Evolutionary conservation across 2,797 vertebrate genomes (phyloP).

Genomic region (Urocyon cinereoargenteus): DNA sequence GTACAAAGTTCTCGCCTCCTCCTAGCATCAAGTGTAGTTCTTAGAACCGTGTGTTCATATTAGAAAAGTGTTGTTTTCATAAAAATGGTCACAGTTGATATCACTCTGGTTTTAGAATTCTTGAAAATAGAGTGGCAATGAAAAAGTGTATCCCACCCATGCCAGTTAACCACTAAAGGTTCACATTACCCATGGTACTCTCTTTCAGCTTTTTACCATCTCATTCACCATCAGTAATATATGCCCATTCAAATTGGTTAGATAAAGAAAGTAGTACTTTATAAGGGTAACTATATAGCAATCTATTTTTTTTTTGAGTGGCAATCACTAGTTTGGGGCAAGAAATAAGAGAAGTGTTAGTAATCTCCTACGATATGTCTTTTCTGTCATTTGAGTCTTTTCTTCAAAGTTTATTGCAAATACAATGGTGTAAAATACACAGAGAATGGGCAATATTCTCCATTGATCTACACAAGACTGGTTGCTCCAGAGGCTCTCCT

Average conservation of each 20-base stretch:
- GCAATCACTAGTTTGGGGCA: background rate
- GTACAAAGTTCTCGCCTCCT: background rate
- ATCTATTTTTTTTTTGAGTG: background rate
- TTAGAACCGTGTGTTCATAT: conserved; percentile 34
- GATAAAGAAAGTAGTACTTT: conserved; percentile 31
- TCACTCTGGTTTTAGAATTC: conserved; percentile 44
- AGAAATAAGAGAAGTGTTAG: conserved; percentile 42
- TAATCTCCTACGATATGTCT: background rate
- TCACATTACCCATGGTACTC: background rate
- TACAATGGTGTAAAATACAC: background rate
- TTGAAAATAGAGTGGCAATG: conserved; percentile 46
- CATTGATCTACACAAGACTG: conserved; percentile 72
- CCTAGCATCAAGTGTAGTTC: background rate
- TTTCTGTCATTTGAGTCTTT: background rate
- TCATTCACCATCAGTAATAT: background rate
- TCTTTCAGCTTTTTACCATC: background rate
- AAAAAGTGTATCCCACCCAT: background rate
- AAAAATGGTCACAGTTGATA: conserved; percentile 42
- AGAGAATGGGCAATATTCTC: conserved; percentile 42
- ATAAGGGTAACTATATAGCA: background rate
- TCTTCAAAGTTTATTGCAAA: conserved; percentile 22
- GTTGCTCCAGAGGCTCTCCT: conserved; percentile 76
- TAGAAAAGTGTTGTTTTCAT: background rate
- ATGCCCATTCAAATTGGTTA: background rate
- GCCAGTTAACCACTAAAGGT: background rate